phyloP scores from a whole-genome alignment of 1,140 invertebrate species.

The Cardiocondyla obscurior region DNA sequence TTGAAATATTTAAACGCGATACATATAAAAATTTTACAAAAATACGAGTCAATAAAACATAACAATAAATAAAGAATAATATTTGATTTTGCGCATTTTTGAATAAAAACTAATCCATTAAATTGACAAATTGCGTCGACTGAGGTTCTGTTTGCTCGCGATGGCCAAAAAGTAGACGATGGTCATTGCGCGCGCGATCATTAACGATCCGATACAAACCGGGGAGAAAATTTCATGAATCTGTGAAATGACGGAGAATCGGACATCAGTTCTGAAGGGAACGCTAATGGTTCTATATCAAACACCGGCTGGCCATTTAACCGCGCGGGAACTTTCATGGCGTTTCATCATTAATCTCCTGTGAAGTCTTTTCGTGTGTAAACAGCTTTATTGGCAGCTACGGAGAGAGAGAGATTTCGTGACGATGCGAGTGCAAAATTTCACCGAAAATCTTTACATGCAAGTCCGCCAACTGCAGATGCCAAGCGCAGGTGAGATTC shows the following conservation, averaged over 20 bases:
- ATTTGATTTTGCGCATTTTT: not conserved
- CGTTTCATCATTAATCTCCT: slow-evolving; percentile 80
- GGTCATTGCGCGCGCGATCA: slow-evolving; percentile 54
- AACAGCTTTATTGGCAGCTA: slow-evolving; percentile 75
- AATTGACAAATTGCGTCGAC: slow-evolving; percentile 1
- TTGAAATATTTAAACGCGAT: not conserved
- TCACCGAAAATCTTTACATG: slow-evolving; percentile 51
- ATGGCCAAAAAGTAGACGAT: slow-evolving; percentile 44
- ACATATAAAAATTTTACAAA: not conserved
- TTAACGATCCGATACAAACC: slow-evolving; percentile 62
- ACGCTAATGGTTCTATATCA: slow-evolving; percentile 80
- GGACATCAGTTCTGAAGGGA: slow-evolving; percentile 59
- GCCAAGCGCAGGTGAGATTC: slow-evolving; percentile 67
- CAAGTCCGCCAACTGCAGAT: slow-evolving; percentile 56
- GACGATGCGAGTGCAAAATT: slow-evolving; percentile 65
- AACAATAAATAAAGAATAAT: not conserved
- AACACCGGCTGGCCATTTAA: slow-evolving; percentile 78
- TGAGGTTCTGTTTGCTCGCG: not conserved
- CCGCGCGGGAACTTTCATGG: slow-evolving; percentile 64
- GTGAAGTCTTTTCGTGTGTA: slow-evolving; percentile 77
- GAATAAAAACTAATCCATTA: not conserved
- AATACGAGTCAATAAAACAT: not conserved
- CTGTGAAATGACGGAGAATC: slow-evolving; percentile 57
- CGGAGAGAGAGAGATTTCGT: slow-evolving; percentile 39
- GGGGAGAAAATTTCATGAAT: slow-evolving; percentile 42